A percentile compares a stretch with the other conserved stretches of the same genome.
phyloP scores from a whole-genome alignment of 2,888 invertebrate genomes.

The Dexiosoma caninum region DNA sequence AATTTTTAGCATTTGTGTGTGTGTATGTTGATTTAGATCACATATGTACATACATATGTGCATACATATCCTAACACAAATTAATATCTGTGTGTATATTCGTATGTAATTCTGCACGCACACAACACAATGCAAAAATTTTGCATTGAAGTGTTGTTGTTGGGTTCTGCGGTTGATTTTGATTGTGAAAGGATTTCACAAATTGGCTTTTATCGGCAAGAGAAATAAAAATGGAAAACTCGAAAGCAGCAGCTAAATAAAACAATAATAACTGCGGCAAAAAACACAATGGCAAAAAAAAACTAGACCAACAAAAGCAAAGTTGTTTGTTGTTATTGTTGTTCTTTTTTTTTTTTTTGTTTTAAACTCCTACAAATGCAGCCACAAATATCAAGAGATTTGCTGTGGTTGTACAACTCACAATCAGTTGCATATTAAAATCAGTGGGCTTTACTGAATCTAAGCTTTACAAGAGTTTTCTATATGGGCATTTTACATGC shows the following conservation, averaged over 20 bases:
- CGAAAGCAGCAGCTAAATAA: slow-evolving; percentile 29
- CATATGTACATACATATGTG: too few species aligned
- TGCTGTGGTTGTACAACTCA: slow-evolving; percentile 61
- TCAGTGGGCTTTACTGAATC: slow-evolving; percentile 53
- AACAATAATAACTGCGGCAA: slow-evolving; percentile 30
- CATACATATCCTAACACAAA: too few species aligned
- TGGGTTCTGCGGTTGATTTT: slow-evolving; percentile 74
- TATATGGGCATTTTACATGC: neutral
- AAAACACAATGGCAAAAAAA: slow-evolving; percentile 2
- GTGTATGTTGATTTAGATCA: too few species aligned
- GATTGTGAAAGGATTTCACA: slow-evolving; percentile 76
- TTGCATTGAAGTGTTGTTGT: slow-evolving; percentile 59
- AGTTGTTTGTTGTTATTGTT: neutral
- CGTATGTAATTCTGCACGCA: slow-evolving; percentile 4
- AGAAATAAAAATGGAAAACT: slow-evolving; percentile 3
- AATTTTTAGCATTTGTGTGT: neutral
- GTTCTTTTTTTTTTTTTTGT: neutral
- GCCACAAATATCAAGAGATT: slow-evolving; percentile 56
- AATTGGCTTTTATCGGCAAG: slow-evolving; percentile 70
- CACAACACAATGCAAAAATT: slow-evolving; percentile 23
- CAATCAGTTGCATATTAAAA: slow-evolving; percentile 63
- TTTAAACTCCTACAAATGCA: slow-evolving; percentile 10
- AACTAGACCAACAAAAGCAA: slow-evolving; percentile 39
- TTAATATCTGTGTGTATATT: neutral
- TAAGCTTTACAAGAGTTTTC: slow-evolving; percentile 23